Conservation (phyloP, 92 coral and sea anemone species). For the Desmophyllum pertusum region DNA sequence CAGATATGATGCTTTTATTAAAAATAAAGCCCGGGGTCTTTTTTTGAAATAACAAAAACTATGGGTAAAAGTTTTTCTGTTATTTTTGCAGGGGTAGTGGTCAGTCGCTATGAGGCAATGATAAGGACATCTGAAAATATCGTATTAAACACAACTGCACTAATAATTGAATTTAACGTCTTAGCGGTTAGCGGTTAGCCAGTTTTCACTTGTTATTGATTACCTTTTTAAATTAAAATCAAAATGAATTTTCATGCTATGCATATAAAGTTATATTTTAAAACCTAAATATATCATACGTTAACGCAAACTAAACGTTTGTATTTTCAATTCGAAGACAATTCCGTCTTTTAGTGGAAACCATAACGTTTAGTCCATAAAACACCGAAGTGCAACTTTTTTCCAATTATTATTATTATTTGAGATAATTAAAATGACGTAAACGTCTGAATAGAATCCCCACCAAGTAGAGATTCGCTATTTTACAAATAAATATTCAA, state of each 20-base stretch:
- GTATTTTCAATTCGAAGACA: not conserved
- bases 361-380: not conserved
- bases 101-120: not conserved
- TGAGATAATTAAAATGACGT: not conserved
- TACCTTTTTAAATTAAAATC: not conserved
- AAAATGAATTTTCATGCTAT: not conserved
- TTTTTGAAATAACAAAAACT: not conserved
- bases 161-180: not conserved
- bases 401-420: not conserved
- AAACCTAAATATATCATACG: not conserved
- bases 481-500: not conserved
- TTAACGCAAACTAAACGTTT: not conserved
- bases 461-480: not conserved
- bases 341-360: not conserved
- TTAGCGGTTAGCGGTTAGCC: not conserved
- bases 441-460: not conserved
- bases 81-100: not conserved
- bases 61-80: not conserved
- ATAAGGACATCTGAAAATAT: not conserved
- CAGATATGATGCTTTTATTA: not conserved
- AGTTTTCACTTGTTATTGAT: not conserved
- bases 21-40: not conserved
- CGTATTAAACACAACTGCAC: not conserved
- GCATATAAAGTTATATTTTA: not conserved
- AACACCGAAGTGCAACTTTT: not conserved